Base-by-base conservation (phyloP, 2,888 invertebrate species). In the Eulithis testata region DNA sequence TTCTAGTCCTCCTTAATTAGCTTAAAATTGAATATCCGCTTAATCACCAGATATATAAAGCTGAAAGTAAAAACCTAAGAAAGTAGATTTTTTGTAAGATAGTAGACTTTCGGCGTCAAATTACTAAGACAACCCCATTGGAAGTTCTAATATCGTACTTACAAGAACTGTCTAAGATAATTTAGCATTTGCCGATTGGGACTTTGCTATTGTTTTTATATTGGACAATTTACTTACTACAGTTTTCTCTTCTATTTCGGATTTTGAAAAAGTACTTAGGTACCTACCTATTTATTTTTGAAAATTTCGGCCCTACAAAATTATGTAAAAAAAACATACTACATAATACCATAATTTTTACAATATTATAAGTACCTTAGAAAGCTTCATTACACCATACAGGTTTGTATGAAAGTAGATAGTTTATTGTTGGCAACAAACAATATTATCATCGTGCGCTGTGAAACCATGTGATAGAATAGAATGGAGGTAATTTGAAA, bases 141-240 rank as follows among this genome's bases (percentile, higher is more conserved):
- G 52, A 68, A 68, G 65, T 68, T 68, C 40, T 62, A 61, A 59
- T 61, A 56, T 52, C 52, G 59, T 65, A 52, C 52, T 61, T 64
- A 60, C 44, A 54, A 57, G 53, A 61, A 64, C 60, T 47, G 58
- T 62, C 51, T 61, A 67, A 37, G 60, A 60, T 61, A 63, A 60
- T 58, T 63, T 50, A 54, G 54, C 56, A 63, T 58, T 47, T 59
- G 58, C 47, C 63, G 60, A 60, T 67, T 54, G 61, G 52, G 57
- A 51, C 53, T 60, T 44, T 57, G 49, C 57, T 49, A 51, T 57
- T 65, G 60, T 56, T 65, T 65, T 52, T 63, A 57, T 52, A 57
- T 52, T 52, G 45, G 52, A 44, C n/a, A 45, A 45, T 11, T 44
- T 50, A 58, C 27, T 51, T 31, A 21, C 21, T 21, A 49, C 9